These are phyloP conservation scores for Botia almorhae DNA, from an alignment of 2,797 vertebrate genomes.

Conservation along the genomic window DNA sequence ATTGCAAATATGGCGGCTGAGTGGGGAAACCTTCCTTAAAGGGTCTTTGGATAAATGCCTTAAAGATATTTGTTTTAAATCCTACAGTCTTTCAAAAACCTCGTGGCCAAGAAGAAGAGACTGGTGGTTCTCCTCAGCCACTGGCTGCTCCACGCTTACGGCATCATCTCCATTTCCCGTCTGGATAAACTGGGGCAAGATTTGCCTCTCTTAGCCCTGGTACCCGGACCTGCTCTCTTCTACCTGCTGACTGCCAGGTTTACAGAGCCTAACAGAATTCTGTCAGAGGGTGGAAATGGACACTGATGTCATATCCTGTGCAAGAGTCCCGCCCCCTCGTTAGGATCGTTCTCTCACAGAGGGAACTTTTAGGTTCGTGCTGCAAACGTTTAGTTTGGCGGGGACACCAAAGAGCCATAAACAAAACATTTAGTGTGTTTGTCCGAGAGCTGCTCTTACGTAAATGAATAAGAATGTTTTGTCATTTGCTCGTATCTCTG, in stretches of 20 bases:
- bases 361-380: neutral
- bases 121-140: constrained; percentile 96
- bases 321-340: neutral
- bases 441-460: neutral
- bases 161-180: constrained; percentile 96
- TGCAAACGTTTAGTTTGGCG: neutral
- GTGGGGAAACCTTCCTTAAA: too few relatives aligned
- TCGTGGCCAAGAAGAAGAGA: constrained; percentile 93
- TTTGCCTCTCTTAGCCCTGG: constrained; percentile 89
- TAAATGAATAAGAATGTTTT: constrained; percentile 1
- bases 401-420: constrained; percentile 21
- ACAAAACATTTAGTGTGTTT: neutral
- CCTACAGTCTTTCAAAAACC: constrained; percentile 89
- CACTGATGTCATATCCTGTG: constrained; percentile 72
- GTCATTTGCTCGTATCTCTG: neutral
- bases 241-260: constrained; percentile 93
- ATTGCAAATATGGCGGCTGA: too few relatives aligned
- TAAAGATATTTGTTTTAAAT: neutral
- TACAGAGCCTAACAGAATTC: constrained; percentile 92
- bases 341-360: neutral
- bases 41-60: neutral
- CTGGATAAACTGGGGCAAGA: constrained; percentile 92
- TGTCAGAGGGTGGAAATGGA: constrained; percentile 91
- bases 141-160: constrained; percentile 96
- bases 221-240: constrained; percentile 93